Base-by-base conservation (phyloP, 1,140 invertebrate species). In the Macrocentrus cingulum region DNA sequence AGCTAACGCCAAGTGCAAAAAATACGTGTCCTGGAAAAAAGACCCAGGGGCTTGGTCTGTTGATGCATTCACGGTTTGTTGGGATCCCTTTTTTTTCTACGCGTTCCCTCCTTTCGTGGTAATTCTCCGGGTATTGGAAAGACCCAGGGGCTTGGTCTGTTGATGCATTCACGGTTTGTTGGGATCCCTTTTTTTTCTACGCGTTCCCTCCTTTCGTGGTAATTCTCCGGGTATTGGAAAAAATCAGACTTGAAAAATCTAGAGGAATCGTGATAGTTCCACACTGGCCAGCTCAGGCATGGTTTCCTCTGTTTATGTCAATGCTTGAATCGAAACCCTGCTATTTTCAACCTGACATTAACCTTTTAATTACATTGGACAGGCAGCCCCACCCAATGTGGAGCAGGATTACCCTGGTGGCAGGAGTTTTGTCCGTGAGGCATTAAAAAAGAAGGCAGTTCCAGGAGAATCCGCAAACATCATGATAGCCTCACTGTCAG, bases 91-190 rank as follows among this genome's bases (percentile, higher is more conserved):
- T n/a, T 54, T 50, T 23, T 56, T 56, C 34, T 62, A 62, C 32
- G 60, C 55, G 2, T 62, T 62, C 32, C 56, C 56, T 22, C 60
- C 56, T 6, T 62, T 62, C 37, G 19, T 51, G 18, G 2, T 58
- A 15, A 63, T 67, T 37, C 19, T 67, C 8, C 52, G 59, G 18
- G 42, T 58, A 8, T 50, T 69, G 20, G 18, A 57, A 42, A 69
- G 70, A 72, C 44, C 68, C 67, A n/a, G 62, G 59, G 6, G 19
- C 61, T 4, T 22, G 49, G 18, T 42, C 39, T 4, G 52, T 68
- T 16, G 66, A 72, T 56, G 67, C 67, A 1, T 71, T 71, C 54
- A 71, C 67, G 5, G 42, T 72, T 8, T 9, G 23, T 11, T 72
- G 69, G 66, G 61, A 20, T 2, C 20, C 42, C 11, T 55, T 56